Conservation (phyloP, 2,888 invertebrate species). For the Phaedon cochleariae region DNA sequence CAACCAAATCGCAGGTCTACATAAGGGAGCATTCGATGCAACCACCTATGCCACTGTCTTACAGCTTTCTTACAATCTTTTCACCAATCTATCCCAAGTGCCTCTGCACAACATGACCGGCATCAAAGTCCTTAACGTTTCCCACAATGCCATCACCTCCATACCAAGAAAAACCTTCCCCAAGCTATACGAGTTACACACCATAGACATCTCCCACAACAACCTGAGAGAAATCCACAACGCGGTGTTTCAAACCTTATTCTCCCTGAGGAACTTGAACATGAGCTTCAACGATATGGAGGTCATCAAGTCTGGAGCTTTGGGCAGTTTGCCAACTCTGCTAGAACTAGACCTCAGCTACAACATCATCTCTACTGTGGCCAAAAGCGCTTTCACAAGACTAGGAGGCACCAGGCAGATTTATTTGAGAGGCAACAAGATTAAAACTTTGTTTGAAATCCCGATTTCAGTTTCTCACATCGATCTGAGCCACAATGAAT, state of each 20-base stretch:
- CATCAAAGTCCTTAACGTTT: conserved; percentile 81
- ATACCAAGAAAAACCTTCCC: conserved; percentile 86
- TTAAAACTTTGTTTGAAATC: conserved; percentile 74
- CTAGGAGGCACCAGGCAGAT: conserved; percentile 77
- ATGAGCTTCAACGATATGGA: conserved; percentile 79
- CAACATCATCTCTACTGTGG: conserved; percentile 65
- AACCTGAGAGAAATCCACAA: conserved; percentile 79
- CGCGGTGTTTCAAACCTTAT: conserved; percentile 83
- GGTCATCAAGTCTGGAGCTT: conserved; percentile 78
- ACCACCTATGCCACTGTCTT: conserved; percentile 83
- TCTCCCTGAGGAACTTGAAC: conserved; percentile 81
- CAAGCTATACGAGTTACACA: conserved; percentile 88
- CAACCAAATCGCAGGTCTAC: conserved; percentile 75
- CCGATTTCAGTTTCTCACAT: conserved; percentile 72
- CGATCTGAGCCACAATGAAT: conserved; percentile 76
- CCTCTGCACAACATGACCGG: conserved; percentile 89
- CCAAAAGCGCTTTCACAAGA: conserved; percentile 71
- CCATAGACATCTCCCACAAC: conserved; percentile 85
- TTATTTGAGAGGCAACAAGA: conserved; percentile 72
- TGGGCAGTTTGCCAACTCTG: conserved; percentile 84
- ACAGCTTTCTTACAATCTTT: conserved; percentile 77
- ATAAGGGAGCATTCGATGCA: conserved; percentile 79
- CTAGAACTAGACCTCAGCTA: conserved; percentile 74
- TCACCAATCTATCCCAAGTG: conserved; percentile 80
- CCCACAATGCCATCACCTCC: conserved; percentile 75